These are phyloP conservation scores for Epizoanthus illoricatus DNA, from an alignment of 92 coral and sea anemone species.

Conservation along the genomic window DNA sequence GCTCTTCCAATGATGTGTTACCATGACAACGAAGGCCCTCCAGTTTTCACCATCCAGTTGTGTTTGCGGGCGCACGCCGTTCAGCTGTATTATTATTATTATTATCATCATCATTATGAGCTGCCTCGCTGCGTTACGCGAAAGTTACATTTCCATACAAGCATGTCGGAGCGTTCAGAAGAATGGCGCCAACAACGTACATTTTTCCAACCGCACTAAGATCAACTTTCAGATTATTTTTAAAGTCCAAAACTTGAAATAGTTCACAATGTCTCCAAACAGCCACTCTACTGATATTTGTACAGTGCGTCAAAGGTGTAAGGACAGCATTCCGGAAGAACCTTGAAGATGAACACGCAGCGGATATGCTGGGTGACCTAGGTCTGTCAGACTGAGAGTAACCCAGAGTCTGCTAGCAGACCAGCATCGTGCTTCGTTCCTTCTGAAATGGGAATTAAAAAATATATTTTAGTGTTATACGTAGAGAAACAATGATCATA, in stretches of 20 bases:
- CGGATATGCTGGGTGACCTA: not conserved
- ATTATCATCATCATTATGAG: too few relatives aligned
- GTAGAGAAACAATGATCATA: not conserved
- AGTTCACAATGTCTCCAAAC: conserved; percentile 19
- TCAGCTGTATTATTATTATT: too few relatives aligned
- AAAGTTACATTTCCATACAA: conserved; percentile 9
- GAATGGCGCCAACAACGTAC: not conserved
- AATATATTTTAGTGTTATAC: not conserved
- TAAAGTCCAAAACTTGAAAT: conserved; percentile 7
- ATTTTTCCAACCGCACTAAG: not conserved
- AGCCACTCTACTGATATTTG: conserved; percentile 15
- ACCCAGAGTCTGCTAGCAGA: conserved; percentile 13
- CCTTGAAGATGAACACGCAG: not conserved
- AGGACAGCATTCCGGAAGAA: not conserved
- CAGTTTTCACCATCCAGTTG: too few relatives aligned
- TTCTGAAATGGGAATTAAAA: not conserved
- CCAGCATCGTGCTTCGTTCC: conserved; percentile 12
- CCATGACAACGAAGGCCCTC: too few relatives aligned
- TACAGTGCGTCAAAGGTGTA: conserved; percentile 6
- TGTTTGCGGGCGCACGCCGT: too few relatives aligned
- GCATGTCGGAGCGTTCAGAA: not conserved
- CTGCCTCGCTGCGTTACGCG: too few relatives aligned
- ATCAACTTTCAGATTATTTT: conserved; percentile 10
- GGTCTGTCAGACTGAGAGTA: not conserved
- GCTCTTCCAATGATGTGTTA: too few relatives aligned